Evolutionary conservation across 2,888 invertebrate species (phyloP), one percentile per base, ranked within the genome.

Genomic region (Zelleria hepariella): DNA sequence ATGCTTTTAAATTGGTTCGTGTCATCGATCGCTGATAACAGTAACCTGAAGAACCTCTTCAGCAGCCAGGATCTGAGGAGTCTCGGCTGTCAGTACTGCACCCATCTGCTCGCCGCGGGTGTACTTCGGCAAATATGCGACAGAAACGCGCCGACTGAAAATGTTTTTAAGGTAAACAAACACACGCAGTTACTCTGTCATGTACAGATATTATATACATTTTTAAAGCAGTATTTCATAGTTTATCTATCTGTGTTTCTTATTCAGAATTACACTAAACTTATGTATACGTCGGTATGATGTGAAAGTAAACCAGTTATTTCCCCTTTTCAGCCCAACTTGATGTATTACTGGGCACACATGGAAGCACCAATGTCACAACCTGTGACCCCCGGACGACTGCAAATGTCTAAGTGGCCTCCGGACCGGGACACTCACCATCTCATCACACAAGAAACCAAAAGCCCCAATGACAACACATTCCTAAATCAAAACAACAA

Each of bases 301-400:
- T n/a, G n/a, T n/a, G n/a, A n/a, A n/a, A n/a, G n/a, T n/a, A n/a
- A n/a, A n/a, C n/a, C n/a, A n/a, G n/a, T n/a, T n/a, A n/a, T n/a
- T n/a, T n/a, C n/a, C n/a, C n/a, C n/a, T 67, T 84, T 91, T 32
- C 83, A 97, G 97, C 94, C 95, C 61, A 95, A 94, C 81, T 91
- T 95, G 73, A 96, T 96, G 94, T 97, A 97, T 84, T 95, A 94
- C 77, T 97, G 97, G 97, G 92, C 95, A 24, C 94, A 95, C 76
- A 94, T 94, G 64, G 95, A 95, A 80, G 83, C 90, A 56, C 91
- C 93, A 59, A 86, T 91, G 47, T 86, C 91, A 56, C 90, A 92
- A 63, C 92, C 94, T 42, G 8, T 85, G 92, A 61, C 93, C 94
- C 20, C 95, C 95, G 94, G 95, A 57, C 91, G 93, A 72, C 84